Base-by-base conservation (phyloP, 1,140 invertebrate genomes). In the Onthophagus taurus region DNA sequence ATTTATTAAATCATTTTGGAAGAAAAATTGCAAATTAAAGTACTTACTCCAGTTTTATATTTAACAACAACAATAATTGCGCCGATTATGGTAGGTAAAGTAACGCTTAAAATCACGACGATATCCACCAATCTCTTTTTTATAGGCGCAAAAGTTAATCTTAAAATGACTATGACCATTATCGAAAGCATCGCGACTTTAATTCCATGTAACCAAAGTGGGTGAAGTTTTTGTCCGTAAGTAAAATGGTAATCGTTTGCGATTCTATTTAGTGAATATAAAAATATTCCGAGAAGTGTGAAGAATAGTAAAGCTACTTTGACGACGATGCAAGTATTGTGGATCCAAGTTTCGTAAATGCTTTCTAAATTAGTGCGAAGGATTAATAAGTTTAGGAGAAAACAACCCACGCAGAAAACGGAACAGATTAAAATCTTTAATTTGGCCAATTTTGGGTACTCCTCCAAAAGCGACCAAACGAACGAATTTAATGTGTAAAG, bases 211-310 rank as follows among this genome's bases (percentile, higher is more conserved):
- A 41, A 23, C 38, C 38, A 41, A 13, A 41, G 29, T 6, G 11
- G 11, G 24, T 17, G 14, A 6, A 41, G 23, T 18, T 29, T 41
- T 29, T 41, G 12, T 14, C 23, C 38, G 17, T 41, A 41, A 11
- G 38, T 41, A 29, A 41, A 41, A 19, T 41, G 38, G 14, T 41
- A 41, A 29, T 41, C 38, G 23, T 29, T 41, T 4, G 21, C 24
- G 4, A 41, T 13, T 29, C 38, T 26, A 1, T 24, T 11, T 11
- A 41, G 7, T 4, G 38, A 30, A 13, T 41, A 41, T 11, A 41
- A 5, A 14, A 26, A 41, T 13, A 41, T 41, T 3, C 38, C 38
- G 8, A 41, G 8, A 0, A 41, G n/a, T 0, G 38, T 41, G 6
- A 19, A 24, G 13, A 41, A 41, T 8, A 41, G 19, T 3, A 29